Evolutionary conservation across 2,797 vertebrate species (phyloP).

Genomic region (Aulostomus chinensis): DNA sequence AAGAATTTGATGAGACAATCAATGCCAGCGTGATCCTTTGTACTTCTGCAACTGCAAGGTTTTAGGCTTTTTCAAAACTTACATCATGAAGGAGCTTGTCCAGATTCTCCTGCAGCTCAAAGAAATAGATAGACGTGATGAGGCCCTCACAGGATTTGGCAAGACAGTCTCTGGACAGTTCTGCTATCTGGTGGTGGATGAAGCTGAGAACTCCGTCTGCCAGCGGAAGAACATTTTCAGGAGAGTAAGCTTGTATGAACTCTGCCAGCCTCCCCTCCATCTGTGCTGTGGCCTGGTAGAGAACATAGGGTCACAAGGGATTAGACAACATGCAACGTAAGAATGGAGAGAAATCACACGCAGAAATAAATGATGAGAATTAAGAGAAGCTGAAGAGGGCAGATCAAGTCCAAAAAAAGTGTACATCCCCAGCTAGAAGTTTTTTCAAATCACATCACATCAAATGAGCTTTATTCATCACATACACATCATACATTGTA

Average conservation of each 20-base stretch:
- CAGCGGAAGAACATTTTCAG: conserved; percentile 86
- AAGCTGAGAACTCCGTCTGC: conserved; percentile 92
- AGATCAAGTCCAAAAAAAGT: too few species aligned
- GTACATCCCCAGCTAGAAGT: too few species aligned
- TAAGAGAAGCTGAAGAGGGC: background rate
- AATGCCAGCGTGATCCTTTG: too few species aligned
- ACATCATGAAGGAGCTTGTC: conserved; percentile 91
- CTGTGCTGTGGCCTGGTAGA: conserved; percentile 87
- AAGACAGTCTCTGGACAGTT: conserved; percentile 91
- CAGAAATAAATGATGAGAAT: background rate
- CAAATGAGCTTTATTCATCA: too few species aligned
- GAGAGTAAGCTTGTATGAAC: conserved; percentile 84
- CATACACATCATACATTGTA: too few species aligned
- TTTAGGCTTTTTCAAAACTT: conserved; percentile 71
- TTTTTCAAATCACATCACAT: too few species aligned
- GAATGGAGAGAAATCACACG: background rate
- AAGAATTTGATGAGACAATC: too few species aligned
- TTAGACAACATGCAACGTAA: too few species aligned
- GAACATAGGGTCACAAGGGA: background rate
- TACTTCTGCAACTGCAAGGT: background rate
- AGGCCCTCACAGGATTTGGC: conserved; percentile 88
- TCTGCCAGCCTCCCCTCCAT: conserved; percentile 90
- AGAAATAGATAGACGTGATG: conserved; percentile 93
- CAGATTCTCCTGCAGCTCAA: conserved; percentile 92
- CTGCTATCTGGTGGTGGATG: conserved; percentile 93